phyloP scores from a whole-genome alignment of 2,888 invertebrate genomes.

The Stenodema calcarata region DNA sequence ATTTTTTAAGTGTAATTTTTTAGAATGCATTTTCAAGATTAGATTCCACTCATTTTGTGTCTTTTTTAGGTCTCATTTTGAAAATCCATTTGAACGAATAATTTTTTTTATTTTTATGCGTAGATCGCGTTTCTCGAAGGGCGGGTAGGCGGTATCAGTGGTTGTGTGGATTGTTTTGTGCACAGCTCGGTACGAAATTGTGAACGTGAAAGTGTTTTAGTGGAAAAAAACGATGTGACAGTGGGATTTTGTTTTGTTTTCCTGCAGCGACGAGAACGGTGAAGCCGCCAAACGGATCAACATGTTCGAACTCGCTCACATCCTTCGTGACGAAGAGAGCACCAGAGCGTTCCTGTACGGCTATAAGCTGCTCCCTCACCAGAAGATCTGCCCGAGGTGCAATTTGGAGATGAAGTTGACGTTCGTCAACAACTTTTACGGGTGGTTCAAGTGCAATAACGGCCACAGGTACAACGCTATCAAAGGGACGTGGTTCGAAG shows the following conservation, averaged over 20 bases:
- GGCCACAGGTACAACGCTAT: conserved; percentile 24
- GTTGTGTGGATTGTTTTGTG: neutral
- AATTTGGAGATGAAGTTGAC: conserved; percentile 24
- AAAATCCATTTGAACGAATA: neutral
- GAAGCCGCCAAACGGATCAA: conserved; percentile 16
- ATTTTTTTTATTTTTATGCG: neutral
- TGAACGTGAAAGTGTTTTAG: neutral
- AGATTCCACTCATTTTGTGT: neutral
- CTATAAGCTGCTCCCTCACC: conserved; percentile 17
- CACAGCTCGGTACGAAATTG: neutral
- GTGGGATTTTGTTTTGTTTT: neutral
- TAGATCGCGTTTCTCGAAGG: neutral
- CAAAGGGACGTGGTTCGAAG: conserved; percentile 38
- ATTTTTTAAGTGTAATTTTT: too few species aligned
- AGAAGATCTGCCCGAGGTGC: conserved; percentile 31
- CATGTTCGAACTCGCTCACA: conserved; percentile 36
- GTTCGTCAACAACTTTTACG: conserved; percentile 26
- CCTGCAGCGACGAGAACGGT: conserved; percentile 19
- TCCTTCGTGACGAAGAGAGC: conserved; percentile 23
- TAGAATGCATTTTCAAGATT: too few species aligned
- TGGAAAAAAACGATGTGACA: neutral
- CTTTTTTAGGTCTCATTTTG: neutral
- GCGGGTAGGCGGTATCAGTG: neutral
- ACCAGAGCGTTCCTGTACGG: conserved; percentile 29
- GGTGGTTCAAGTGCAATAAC: conserved; percentile 32